A percentile compares a stretch with the other conserved stretches of the same genome.
Conservation (phyloP, 2,113 vertebrate genomes). For the Paramormyrops kingsleyae region DNA sequence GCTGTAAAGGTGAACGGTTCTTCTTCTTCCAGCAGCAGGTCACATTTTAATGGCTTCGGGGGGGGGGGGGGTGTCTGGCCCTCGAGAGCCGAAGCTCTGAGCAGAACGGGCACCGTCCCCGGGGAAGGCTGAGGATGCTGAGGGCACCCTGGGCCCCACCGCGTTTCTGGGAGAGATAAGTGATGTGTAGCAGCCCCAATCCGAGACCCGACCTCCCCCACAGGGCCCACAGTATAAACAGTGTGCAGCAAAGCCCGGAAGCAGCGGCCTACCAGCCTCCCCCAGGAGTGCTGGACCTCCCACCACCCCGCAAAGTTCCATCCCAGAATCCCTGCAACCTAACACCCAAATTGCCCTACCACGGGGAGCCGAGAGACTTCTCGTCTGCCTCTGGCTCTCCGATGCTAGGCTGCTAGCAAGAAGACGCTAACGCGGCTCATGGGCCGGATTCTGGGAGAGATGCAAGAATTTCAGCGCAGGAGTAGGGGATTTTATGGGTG, state of each 20-base stretch:
- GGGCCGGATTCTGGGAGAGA: neutral
- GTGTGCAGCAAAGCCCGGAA: neutral
- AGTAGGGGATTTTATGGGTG: neutral
- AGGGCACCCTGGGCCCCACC: too few relatives aligned
- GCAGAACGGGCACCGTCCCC: neutral
- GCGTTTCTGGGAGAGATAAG: neutral
- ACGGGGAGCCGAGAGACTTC: slow-evolving; percentile 49
- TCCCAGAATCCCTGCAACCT: slow-evolving; percentile 35
- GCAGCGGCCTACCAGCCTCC: too few relatives aligned
- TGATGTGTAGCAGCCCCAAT: neutral
- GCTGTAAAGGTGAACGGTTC: neutral
- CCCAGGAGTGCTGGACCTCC: neutral
- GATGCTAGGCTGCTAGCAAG: neutral
- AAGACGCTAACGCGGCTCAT: neutral
- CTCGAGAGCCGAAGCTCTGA: neutral
- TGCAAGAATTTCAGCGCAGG: neutral
- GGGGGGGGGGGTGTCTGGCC: neutral
- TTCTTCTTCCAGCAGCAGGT: neutral
- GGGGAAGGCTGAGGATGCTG: neutral
- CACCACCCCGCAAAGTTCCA: neutral
- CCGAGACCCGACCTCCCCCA: neutral
- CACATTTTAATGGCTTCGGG: neutral
- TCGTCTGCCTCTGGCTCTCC: slow-evolving; percentile 36
- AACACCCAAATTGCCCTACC: slow-evolving; percentile 22
- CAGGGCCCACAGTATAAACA: neutral